Evolutionary conservation across 2,113 vertebrate genomes (phyloP), one percentile per base, ranked within the genome.

Genomic region (Pseudorectes ferrugineus): DNA sequence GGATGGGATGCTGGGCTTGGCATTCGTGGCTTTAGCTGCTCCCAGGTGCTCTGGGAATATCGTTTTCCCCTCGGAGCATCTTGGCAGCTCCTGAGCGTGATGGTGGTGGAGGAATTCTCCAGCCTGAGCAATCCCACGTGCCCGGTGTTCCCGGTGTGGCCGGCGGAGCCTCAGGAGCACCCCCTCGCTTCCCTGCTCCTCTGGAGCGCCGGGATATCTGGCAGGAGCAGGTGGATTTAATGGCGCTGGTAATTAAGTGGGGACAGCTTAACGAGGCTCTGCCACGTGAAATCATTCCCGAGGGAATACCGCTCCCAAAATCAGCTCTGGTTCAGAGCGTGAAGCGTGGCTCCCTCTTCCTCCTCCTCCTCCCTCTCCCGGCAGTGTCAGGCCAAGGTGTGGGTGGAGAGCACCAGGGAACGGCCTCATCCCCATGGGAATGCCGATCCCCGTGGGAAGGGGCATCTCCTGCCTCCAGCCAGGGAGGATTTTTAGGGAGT

Each of bases 131-230:
- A 17, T 23, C 31, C 46, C 36, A 18, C 0, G 1, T 35, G 65
- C 63, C 33, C 0, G 1, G 26, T 1, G 12, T 6, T 46, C 66
- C 71, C 0, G 2, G 17, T 0, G 12, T 28, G 65, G 33, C 38
- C 22, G 38, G 14, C 0, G 0, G 63, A 51, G 24, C 45, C 43
- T 48, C 2, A 2, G 49, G 57, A 71, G 57, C 38, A 49, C 15
- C 52, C 23, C 63, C 58, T 38, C 2, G 0, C 31, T 57, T 18
- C 51, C 24, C 42, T 11, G 61, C 20, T 42, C 61, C 61, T 55
- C 42, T 40, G 3, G 63, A 57, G 38, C 77, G 31, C 68, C 5
- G 9, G 86, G 52, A 61, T 45, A 40, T 61, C 61, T 40, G 77
- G 46, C 61, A 67, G 87, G 87, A 63, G 52, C 57, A 18, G 73